Evolutionary conservation across 2,888 invertebrate genomes (phyloP).

Genomic region (Alitta virens): DNA sequence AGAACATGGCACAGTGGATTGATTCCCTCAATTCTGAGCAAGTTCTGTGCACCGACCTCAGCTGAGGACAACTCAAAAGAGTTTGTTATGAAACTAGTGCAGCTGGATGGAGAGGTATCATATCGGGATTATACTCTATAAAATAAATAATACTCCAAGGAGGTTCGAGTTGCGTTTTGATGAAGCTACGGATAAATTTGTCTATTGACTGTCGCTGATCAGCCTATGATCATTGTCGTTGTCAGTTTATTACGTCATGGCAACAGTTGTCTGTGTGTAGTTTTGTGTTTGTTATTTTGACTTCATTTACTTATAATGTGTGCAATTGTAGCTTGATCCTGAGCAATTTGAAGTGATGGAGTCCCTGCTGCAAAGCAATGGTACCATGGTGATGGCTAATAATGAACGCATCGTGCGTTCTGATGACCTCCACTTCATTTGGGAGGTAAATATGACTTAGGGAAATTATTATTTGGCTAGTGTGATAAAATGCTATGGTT

Average conservation of each 20-base stretch:
- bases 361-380: slow-evolving; percentile 42
- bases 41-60: slow-evolving; percentile 43
- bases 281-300: no score
- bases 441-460: slow-evolving; percentile 50
- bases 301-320: no score
- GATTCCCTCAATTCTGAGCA: slow-evolving; percentile 44
- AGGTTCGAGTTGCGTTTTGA: no score
- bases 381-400: slow-evolving; percentile 50
- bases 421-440: slow-evolving; percentile 49
- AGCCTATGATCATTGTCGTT: no score
- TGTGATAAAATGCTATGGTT: not conserved
- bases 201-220: no score
- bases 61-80: slow-evolving; percentile 29
- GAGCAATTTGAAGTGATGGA: slow-evolving; percentile 50
- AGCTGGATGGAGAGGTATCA: slow-evolving; percentile 51
- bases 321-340: slow-evolving; percentile 50
- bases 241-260: no score
- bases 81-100: slow-evolving; percentile 48
- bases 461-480: not conserved
- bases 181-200: no score
- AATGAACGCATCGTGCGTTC: slow-evolving; percentile 49
- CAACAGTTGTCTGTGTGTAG: no score
- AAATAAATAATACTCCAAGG: not conserved
- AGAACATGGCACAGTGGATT: slow-evolving; percentile 54
- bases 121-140: not conserved